A percentile compares a stretch with the other conserved stretches of the same genome.
Conservation (phyloP, 92 coral and sea anemone species). For the Epizoanthus ramosus region DNA sequence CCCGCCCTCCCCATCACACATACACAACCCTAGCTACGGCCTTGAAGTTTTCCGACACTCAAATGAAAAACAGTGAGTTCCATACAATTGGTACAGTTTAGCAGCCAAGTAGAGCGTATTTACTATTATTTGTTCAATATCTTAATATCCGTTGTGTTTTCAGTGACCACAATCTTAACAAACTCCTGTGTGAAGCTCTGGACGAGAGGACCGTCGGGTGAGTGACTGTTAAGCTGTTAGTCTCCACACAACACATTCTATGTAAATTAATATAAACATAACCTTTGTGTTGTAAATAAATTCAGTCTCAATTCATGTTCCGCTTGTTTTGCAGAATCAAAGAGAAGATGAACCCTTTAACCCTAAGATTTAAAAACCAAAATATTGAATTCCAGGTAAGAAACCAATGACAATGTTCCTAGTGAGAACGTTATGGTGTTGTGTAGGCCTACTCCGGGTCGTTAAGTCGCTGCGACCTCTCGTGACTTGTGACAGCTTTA, state of each 20-base stretch:
- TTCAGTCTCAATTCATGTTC: not conserved
- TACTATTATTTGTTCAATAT: no score
- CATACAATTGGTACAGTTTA: no score
- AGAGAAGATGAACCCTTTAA: constrained; percentile 90
- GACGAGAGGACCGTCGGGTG: constrained; percentile 83
- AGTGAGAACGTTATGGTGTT: no score
- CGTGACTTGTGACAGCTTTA: no score
- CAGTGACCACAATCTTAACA: constrained; percentile 65
- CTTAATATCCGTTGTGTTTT: not conserved
- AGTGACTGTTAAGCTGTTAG: not conserved
- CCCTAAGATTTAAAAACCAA: constrained; percentile 76
- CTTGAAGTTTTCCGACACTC: no score
- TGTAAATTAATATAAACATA: not conserved
- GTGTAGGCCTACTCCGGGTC: no score
- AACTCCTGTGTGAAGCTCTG: constrained; percentile 65
- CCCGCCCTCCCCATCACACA: no score
- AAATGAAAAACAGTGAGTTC: no score
- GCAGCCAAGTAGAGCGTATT: no score
- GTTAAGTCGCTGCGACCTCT: no score
- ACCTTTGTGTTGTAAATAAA: not conserved
- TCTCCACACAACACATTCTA: not conserved
- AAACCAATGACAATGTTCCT: not conserved
- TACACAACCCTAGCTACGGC: no score
- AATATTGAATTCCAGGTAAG: constrained; percentile 87
- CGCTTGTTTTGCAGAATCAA: constrained; percentile 55